Evolutionary conservation across 2,797 vertebrate species (phyloP), one percentile per base, ranked within the genome.

Genomic region (Sebastes vulpes): DNA sequence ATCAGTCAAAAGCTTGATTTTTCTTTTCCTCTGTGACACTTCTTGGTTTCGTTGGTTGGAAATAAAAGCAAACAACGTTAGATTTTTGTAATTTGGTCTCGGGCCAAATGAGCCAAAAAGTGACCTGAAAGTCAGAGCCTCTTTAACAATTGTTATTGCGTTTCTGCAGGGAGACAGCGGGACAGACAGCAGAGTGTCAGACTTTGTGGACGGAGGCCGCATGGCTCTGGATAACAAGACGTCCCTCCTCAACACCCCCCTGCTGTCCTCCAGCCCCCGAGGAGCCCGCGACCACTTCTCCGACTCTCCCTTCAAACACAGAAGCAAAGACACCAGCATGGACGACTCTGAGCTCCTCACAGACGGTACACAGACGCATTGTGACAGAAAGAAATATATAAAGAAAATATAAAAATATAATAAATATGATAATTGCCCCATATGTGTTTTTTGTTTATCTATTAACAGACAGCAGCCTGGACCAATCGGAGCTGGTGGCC

Each of bases 181-280:
- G 26, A 84, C 83, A 9, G 97, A 98, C 28, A 80, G 95, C 18
- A 93, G 96, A 85, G 91, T 93, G 53, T 81, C 96, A 1, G 97
- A 98, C 25, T 68, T 89, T 3, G 72, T 94, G 2, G 98, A 99
- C 1, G 93, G 97, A 1, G 97, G 97, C 26, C 97, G 98, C 73
- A 97, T 96, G 72, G 97, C 95, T 74, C 94, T 99, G 23, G 98
- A 99, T 88, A 99, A 99, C 94, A 99, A 99, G 95, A 97, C 97
- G 0, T 97, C 98, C 0, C 91, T 99, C 65, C 97, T 99, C 65
- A 99, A 99, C 87, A 98, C 98, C 0, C 96, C 98, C 11, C 91
- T 97, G 79, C 96, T 97, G 42, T 97, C 98, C 84, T 97, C 97
- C 25, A 98, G 97, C 1, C 98, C 98, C n/a, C 94, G 98, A 3